Evolutionary conservation across 1,140 invertebrate species (phyloP).

Genomic region (Drosophila biarmipes): DNA sequence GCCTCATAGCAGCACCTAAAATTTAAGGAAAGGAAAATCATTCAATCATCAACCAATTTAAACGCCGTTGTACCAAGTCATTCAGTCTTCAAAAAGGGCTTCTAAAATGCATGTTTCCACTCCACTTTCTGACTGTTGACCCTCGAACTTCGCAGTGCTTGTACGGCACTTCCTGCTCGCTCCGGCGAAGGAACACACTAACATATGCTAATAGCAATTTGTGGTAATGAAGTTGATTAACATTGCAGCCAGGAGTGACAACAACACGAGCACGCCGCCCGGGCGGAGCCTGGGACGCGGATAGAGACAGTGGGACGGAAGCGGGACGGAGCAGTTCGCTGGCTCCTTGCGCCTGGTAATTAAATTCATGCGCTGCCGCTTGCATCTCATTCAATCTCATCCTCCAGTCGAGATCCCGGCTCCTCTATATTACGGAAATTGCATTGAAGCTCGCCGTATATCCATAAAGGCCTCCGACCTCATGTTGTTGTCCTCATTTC

Average conservation of each 20-base stretch:
- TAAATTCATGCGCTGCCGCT: slow-evolving; percentile 72
- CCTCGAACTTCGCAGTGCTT: neutral
- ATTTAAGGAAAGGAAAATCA: neutral
- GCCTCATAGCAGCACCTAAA: neutral
- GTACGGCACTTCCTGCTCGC: slow-evolving; percentile 1
- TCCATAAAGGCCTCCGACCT: slow-evolving; percentile 41
- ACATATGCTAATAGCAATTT: slow-evolving; percentile 83
- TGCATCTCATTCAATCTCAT: slow-evolving; percentile 55
- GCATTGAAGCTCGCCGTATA: slow-evolving; percentile 66
- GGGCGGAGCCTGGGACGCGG: slow-evolving; percentile 7
- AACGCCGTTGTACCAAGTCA: neutral
- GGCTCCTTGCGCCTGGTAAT: slow-evolving; percentile 65
- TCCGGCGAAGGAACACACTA: slow-evolving; percentile 59
- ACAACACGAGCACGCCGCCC: slow-evolving; percentile 59
- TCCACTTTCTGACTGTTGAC: neutral
- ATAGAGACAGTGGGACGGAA: slow-evolving; percentile 6
- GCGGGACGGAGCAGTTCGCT: slow-evolving; percentile 11
- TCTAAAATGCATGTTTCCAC: neutral
- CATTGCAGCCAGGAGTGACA: slow-evolving; percentile 80
- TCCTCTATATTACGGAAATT: slow-evolving; percentile 67
- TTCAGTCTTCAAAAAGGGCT: too few relatives aligned
- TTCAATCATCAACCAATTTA: too few relatives aligned
- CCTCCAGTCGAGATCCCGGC: slow-evolving; percentile 21
- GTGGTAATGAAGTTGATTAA: slow-evolving; percentile 83
- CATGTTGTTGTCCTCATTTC: slow-evolving; percentile 60